Percentiles rank a stretch among this genome's conserved stretches.
These are phyloP conservation scores for Beris chalybata DNA, from an alignment of 2,888 invertebrate species.

Conservation along the genomic window DNA sequence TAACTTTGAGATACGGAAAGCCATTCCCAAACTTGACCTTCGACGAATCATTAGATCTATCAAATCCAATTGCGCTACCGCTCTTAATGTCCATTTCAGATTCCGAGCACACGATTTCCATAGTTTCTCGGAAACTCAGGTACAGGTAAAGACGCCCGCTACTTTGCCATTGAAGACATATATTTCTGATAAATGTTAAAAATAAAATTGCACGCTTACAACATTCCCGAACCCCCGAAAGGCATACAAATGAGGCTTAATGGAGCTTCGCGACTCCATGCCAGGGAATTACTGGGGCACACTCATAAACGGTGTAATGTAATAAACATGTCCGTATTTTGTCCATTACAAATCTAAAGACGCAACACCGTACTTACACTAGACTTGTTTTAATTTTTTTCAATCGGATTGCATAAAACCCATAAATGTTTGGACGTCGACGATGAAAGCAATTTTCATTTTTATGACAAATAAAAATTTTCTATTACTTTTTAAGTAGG, in stretches of 20 bases:
- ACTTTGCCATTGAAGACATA: constrained; percentile 1
- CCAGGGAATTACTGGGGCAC: constrained; percentile 17
- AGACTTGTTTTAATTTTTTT: not conserved
- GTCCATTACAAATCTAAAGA: not conserved
- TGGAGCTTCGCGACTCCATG: constrained; percentile 6
- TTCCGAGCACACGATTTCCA: not conserved
- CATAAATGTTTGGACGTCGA: too few species aligned
- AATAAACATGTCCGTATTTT: not conserved
- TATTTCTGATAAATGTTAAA: not conserved
- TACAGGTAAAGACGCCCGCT: not conserved
- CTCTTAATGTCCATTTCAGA: not conserved
- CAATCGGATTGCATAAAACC: too few species aligned
- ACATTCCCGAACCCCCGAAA: constrained; percentile 25
- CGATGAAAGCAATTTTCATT: constrained; percentile 1
- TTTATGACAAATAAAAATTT: not conserved
- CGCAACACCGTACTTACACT: not conserved
- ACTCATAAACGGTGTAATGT: not conserved
- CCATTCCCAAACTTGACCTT: constrained; percentile 35
- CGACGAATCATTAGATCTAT: constrained; percentile 20
- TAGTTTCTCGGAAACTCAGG: constrained; percentile 7
- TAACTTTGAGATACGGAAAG: constrained; percentile 17
- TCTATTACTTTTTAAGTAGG: not conserved
- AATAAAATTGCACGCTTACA: constrained; percentile 24
- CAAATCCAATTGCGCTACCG: not conserved
- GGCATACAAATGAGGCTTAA: constrained; percentile 35